Base-by-base conservation (phyloP, 1,140 invertebrate species). In the Nixonia krombeini region DNA sequence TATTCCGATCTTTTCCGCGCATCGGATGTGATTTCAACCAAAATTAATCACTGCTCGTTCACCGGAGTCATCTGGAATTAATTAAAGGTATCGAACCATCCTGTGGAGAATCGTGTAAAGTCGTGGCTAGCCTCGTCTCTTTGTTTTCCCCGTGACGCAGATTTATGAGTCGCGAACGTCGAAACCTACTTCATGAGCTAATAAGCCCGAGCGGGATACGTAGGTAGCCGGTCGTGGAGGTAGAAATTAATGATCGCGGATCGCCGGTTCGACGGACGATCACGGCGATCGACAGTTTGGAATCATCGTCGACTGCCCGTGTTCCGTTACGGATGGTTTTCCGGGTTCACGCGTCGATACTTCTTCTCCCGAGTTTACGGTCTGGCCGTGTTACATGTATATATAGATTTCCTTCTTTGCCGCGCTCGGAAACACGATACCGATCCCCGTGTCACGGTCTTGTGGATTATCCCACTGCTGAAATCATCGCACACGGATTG, bases 341-440 rank as follows among this genome's bases (percentile, higher is more conserved):
- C 66, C 66, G 66, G 66, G 66, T 70, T 70, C 59, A 70, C 66
- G 66, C 59, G 66, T 70, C 59, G 59, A 64, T 70, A 70, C 59
- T 59, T 55, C 59, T 56, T 25, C 44, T 55, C 42, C 18, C 5
- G 9, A 40, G 37, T 40, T 16, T 37, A 38, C 47, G 47, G 25
- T 51, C 21, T 44, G 23, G 52, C 16, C 13, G n/a, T 18, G 37
- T 40, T 21, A 21, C 6, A 21, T 21, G 6, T 21, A 21, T 40
- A 31, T 31, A 31, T 31, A 40, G 17, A 40, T 40, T 17, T 40
- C 13, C 13, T 40, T 40, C 17, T 40, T 40, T 21, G 9, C 37
- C 9, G 2, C 16, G 6, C 37, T 40, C 37, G 18, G 37, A 40
- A 40, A 40, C 18, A 40, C 37, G 37, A 40, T 40, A 18, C 29